Conservation (phyloP, 2,797 vertebrate species). For the Clarias platycephalus region DNA sequence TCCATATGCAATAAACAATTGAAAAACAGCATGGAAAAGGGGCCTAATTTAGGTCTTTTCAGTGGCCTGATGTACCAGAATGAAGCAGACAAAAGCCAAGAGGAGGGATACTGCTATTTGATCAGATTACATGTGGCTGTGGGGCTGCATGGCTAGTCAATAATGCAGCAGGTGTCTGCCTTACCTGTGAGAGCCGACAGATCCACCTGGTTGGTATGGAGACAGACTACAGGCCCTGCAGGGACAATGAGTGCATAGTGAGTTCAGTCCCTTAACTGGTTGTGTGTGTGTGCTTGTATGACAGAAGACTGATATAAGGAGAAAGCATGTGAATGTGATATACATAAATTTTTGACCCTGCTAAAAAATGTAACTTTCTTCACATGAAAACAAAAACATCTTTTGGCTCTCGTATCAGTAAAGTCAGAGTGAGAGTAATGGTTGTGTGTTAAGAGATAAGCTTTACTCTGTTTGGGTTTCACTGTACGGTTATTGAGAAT, state of each 20-base stretch:
- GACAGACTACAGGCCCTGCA: slow-evolving; percentile 49
- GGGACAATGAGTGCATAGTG: slow-evolving; percentile 41
- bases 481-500: slow-evolving; percentile 34
- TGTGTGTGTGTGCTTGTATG: background rate
- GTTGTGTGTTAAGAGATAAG: slow-evolving; percentile 26
- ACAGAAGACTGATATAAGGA: background rate
- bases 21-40: slow-evolving; percentile 42
- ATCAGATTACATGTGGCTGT: slow-evolving; percentile 45
- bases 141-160: slow-evolving; percentile 46
- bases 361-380: slow-evolving; percentile 2
- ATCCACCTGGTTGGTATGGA: slow-evolving; percentile 55
- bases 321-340: background rate
- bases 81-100: slow-evolving; percentile 33
- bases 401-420: slow-evolving; percentile 28
- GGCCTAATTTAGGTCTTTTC: slow-evolving; percentile 30
- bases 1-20: slow-evolving; percentile 61
- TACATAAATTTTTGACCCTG: slow-evolving; percentile 1
- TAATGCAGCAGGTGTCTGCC: slow-evolving; percentile 55
- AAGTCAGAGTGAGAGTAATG: slow-evolving; percentile 17
- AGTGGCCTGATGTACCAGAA: slow-evolving; percentile 19
- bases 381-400: slow-evolving; percentile 13
- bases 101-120: slow-evolving; percentile 30
- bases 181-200: slow-evolving; percentile 52
- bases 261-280: slow-evolving; percentile 23
- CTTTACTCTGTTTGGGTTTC: slow-evolving; percentile 36